Base-by-base conservation (phyloP, 2,888 invertebrate species). In the Galerucella pusilla region DNA sequence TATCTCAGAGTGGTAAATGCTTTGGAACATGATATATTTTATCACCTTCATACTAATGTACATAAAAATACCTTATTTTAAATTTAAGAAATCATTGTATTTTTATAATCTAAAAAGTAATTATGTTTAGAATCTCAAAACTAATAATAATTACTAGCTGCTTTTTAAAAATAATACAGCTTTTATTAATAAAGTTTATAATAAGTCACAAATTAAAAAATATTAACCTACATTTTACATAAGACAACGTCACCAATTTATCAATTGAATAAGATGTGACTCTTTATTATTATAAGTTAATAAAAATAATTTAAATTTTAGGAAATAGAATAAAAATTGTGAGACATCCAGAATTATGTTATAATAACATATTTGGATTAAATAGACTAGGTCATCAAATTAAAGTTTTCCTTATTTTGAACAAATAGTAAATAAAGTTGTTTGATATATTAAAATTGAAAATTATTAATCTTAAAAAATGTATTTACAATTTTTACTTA, bases 281-380 rank as follows among this genome's bases (percentile, higher is more conserved):
- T 2, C 4, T 25, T 60, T 20, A 11, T 59, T 20, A 11, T 12
- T 60, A 12, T 2, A 14, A 25, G 28, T 60, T 60, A 12, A 16
- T 10, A 60, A 60, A 60, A 60, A 10, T 57, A 20, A 10, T 10
- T 16, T 57, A 7, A 20, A 20, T 20, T 57, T 57, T 12, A 9
- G 11, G 49, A 49, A 54, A n/a, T 54, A n/a, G 9, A 60, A 60
- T 60, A 9, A 54, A 45, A 57, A 74, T 11, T 66, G 16, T 73
- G 54, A 54, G 61, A 28, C n/a, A 61, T 54, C 54, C 67, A 67
- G 72, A 46, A 67, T 59, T 14, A 20, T 59, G 11, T 59, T n/a
- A 59, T n/a, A 3, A 59, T 20, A 59, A 42, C 35, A 42, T 42
- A 7, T 42, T 42, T 59, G 10, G 7, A 20, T 59, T 20, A 20